Conservation (phyloP, 2,797 vertebrate genomes). For the Erethizon dorsatum region DNA sequence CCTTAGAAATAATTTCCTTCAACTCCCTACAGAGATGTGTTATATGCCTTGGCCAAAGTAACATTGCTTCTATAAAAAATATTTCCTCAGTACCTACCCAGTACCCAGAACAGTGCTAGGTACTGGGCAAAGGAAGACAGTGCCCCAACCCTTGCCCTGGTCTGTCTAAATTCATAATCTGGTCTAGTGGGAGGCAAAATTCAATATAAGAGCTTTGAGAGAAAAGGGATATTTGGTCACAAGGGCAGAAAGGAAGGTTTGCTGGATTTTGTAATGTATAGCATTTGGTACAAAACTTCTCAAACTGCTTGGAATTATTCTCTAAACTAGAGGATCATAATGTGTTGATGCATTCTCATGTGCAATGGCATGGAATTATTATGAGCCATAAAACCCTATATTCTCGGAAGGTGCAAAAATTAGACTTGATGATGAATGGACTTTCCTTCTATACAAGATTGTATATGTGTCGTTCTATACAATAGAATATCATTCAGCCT, state of each 20-base stretch:
- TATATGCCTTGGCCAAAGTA: not conserved
- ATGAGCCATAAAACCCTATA: not conserved
- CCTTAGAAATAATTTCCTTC: slow-evolving; percentile 38
- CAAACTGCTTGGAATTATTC: slow-evolving; percentile 21
- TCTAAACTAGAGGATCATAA: slow-evolving; percentile 23
- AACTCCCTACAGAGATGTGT: not conserved
- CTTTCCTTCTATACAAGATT: no score
- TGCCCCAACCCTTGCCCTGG: not conserved
- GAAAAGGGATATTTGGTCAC: slow-evolving; percentile 9
- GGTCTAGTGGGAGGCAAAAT: slow-evolving; percentile 37
- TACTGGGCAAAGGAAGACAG: slow-evolving; percentile 6
- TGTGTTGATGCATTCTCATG: not conserved
- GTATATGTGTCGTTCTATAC: not conserved
- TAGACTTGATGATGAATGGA: not conserved
- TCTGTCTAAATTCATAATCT: slow-evolving; percentile 29
- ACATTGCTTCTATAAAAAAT: not conserved
- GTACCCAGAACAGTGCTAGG: not conserved
- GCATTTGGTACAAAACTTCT: slow-evolving; percentile 37
- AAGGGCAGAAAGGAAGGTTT: slow-evolving; percentile 36
- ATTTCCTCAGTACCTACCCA: not conserved
- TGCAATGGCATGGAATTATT: slow-evolving; percentile 11
- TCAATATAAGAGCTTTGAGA: slow-evolving; percentile 28
- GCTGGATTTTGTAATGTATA: slow-evolving; percentile 44
- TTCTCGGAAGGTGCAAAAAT: not conserved
- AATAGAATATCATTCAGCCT: not conserved